Evolutionary conservation across 1,140 invertebrate species (phyloP).

Genomic region (Drosophila aff.): DNA sequence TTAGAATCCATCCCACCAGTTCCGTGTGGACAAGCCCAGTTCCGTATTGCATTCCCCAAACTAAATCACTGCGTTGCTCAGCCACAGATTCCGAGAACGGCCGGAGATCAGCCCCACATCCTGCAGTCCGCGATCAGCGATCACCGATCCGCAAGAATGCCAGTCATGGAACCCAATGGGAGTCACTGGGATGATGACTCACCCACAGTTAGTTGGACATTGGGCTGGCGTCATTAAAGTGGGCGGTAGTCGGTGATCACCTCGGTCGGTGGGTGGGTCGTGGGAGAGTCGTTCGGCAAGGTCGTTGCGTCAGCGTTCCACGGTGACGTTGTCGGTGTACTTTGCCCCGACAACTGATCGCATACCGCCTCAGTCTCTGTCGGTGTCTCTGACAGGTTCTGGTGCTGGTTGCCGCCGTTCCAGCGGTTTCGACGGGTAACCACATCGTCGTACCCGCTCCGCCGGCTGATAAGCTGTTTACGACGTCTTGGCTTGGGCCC

Average conservation of each 20-base stretch:
- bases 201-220: conserved; percentile 2
- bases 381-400: conserved; percentile 24
- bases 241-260: conserved; percentile 8
- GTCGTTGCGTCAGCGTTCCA: conserved; percentile 58
- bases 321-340: conserved; percentile 61
- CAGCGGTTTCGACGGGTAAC: conserved; percentile 49
- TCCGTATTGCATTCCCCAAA: conserved; percentile 10
- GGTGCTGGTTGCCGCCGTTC: conserved; percentile 25
- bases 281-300: conserved; percentile 23
- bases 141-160: conserved; percentile 4
- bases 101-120: conserved; percentile 13
- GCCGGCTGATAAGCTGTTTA: conserved; percentile 59
- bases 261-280: conserved; percentile 20
- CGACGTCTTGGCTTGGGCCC: conserved; percentile 28
- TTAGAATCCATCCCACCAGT: not conserved
- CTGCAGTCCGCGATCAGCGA: conserved; percentile 2
- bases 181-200: conserved; percentile 21
- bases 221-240: conserved; percentile 33
- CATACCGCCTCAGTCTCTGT: conserved; percentile 9
- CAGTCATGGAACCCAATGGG: conserved; percentile 29
- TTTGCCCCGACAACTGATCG: conserved; percentile 45
- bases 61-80: conserved; percentile 21
- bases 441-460: conserved; percentile 12
- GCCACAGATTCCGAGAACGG: conserved; percentile 21
- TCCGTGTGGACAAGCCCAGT: conserved; percentile 11